Evolutionary conservation across 2,888 invertebrate species (phyloP).

Genomic region (Hyalella azteca): DNA sequence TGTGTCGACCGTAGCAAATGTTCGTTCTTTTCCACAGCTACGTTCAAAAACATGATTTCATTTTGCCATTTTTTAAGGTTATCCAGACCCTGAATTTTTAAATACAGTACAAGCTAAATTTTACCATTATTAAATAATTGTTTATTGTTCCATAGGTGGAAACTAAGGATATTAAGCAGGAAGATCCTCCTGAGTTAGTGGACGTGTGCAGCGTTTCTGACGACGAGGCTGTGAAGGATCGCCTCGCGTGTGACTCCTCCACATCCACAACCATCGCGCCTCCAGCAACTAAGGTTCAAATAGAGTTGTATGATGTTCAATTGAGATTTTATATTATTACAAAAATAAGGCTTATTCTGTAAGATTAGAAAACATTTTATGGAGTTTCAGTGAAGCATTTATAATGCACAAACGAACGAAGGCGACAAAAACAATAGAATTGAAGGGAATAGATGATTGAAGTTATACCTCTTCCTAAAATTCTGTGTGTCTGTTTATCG

Average conservation of each 20-base stretch:
- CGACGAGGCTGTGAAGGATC: not conserved
- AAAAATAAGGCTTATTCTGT: too few species aligned
- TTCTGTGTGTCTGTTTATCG: too few species aligned
- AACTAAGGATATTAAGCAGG: not conserved
- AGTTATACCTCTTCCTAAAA: too few species aligned
- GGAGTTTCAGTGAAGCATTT: too few species aligned
- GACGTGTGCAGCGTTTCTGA: constrained; percentile 18
- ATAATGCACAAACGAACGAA: too few species aligned
- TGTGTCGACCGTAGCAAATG: too few species aligned
- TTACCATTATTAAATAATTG: not conserved
- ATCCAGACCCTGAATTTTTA: not conserved
- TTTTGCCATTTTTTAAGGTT: not conserved
- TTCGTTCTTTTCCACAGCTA: not conserved
- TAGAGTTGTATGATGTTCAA: too few species aligned
- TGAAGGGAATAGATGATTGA: too few species aligned
- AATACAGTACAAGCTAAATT: not conserved
- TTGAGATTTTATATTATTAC: too few species aligned
- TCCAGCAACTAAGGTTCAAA: not conserved
- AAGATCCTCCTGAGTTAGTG: not conserved
- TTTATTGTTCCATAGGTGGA: not conserved
- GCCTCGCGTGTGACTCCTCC: not conserved
- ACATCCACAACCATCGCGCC: not conserved
- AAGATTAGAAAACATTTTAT: too few species aligned
- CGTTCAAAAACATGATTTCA: not conserved
- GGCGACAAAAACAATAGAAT: too few species aligned